These are phyloP conservation scores for Corynorhinus townsendii DNA, from an alignment of 2,113 vertebrate species.

Conservation along the genomic window DNA sequence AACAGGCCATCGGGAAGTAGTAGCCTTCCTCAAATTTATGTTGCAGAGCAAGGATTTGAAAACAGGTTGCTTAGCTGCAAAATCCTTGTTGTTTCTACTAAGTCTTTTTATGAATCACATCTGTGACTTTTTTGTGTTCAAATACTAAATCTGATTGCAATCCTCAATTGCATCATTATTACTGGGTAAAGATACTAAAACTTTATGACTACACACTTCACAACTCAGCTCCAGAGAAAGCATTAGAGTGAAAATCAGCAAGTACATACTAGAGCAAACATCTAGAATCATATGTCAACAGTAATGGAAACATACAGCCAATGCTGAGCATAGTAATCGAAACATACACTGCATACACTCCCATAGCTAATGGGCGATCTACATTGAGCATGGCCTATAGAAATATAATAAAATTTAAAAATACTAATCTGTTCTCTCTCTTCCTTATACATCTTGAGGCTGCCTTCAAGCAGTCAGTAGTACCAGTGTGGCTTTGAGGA, in stretches of 20 bases:
- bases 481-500: background rate
- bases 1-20: background rate
- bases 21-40: background rate
- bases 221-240: background rate
- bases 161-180: background rate
- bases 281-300: background rate
- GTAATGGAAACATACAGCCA: background rate
- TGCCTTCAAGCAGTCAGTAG: background rate
- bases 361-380: background rate
- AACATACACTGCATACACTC: background rate
- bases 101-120: background rate
- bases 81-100: background rate
- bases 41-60: background rate
- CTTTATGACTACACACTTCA: background rate
- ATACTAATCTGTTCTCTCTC: background rate
- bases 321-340: background rate
- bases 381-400: background rate
- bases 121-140: background rate
- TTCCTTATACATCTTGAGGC: background rate
- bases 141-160: background rate
- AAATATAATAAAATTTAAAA: background rate
- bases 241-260: background rate
- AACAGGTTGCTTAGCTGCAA: background rate
- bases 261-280: background rate
- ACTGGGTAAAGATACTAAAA: background rate